These are phyloP conservation scores for Acrobasis suavella DNA, from an alignment of 2,888 invertebrate species.

Conservation along the genomic window DNA sequence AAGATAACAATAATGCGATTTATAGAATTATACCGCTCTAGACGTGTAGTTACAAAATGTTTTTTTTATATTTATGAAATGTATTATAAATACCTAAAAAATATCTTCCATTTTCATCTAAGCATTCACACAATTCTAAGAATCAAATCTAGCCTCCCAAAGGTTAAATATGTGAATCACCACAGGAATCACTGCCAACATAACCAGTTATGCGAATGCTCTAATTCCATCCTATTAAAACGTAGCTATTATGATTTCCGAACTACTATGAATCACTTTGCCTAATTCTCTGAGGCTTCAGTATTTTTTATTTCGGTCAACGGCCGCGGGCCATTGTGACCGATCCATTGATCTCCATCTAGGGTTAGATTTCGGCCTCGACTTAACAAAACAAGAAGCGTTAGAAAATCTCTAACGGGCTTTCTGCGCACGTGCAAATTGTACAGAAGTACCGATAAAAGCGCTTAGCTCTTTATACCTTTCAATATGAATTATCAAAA, in stretches of 20 bases:
- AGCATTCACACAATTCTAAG: no score
- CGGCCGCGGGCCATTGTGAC: conserved; percentile 63
- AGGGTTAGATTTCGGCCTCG: conserved; percentile 57
- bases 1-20: no score
- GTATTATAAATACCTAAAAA: no score
- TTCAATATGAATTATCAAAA: conserved; percentile 29
- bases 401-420: conserved; percentile 21
- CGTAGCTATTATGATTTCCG: conserved; percentile 1
- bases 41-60: no score
- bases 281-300: conserved; percentile 58
- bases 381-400: conserved; percentile 19
- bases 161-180: no score
- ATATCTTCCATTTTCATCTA: no score
- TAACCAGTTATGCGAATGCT: conserved; percentile 17
- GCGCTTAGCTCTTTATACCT: conserved; percentile 22
- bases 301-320: conserved; percentile 77
- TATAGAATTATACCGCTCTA: no score
- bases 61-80: no score
- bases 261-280: conserved; percentile 58
- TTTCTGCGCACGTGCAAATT: conserved; percentile 35
- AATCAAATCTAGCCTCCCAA: no score
- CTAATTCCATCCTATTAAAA: conserved; percentile 31
- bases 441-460: conserved; percentile 25
- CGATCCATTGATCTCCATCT: conserved; percentile 73
- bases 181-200: neutral